These are phyloP conservation scores for Geotrupes spiniger DNA, from an alignment of 2,888 invertebrate genomes.

Conservation along the genomic window DNA sequence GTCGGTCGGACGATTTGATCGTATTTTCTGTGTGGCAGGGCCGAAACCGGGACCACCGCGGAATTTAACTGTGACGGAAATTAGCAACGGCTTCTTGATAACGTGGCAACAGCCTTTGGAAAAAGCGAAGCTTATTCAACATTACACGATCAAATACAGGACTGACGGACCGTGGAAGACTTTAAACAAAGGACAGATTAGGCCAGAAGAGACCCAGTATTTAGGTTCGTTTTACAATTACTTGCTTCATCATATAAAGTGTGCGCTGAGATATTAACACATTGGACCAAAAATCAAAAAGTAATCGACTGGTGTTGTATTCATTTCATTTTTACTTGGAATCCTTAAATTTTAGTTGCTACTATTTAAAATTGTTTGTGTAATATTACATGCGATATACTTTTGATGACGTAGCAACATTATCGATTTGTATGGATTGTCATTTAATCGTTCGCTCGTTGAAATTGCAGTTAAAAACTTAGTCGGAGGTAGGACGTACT, in stretches of 20 bases:
- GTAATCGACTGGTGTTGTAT: too few relatives aligned
- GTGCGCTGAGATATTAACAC: too few relatives aligned
- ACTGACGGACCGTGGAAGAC: slow-evolving; percentile 88
- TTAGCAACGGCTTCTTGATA: slow-evolving; percentile 86
- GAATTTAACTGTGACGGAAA: slow-evolving; percentile 86
- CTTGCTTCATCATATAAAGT: too few relatives aligned
- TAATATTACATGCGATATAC: too few relatives aligned
- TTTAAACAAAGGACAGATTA: slow-evolving; percentile 82
- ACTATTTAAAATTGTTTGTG: too few relatives aligned
- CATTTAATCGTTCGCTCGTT: too few relatives aligned
- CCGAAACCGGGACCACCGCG: slow-evolving; percentile 89
- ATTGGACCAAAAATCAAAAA: too few relatives aligned
- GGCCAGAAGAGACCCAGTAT: slow-evolving; percentile 86
- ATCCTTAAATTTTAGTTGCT: too few relatives aligned
- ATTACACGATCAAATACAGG: slow-evolving; percentile 89
- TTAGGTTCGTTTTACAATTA: slow-evolving; percentile 70
- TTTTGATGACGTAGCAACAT: too few relatives aligned
- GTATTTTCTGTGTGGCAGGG: slow-evolving; percentile 57
- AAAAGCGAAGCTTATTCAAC: slow-evolving; percentile 75
- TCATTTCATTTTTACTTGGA: too few relatives aligned
- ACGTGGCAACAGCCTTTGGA: slow-evolving; percentile 86
- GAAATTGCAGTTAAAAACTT: slow-evolving; percentile 86
- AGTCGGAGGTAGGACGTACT: slow-evolving; percentile 87
- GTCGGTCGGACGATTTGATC: neutral
- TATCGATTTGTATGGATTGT: too few relatives aligned